Conservation (phyloP, 1,140 invertebrate genomes). For the Phymastichus coffea region DNA sequence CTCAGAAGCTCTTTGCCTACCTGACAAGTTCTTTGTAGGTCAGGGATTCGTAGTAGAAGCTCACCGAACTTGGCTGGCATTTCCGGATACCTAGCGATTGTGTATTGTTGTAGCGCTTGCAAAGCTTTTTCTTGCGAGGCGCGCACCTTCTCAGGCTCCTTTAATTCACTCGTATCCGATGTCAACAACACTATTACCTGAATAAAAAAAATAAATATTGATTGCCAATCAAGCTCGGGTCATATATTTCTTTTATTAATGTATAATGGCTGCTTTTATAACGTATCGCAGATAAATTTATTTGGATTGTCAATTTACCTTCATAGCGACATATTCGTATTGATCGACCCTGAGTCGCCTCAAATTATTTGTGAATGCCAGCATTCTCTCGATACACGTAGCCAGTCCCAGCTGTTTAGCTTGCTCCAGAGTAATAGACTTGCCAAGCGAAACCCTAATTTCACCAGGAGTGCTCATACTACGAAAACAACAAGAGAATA, state of each 20-base stretch:
- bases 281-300: neutral
- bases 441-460: conserved; percentile 76
- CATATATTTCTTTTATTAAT: no score
- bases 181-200: conserved; percentile 86
- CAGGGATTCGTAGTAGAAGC: conserved; percentile 87
- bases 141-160: conserved; percentile 87
- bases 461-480: conserved; percentile 84
- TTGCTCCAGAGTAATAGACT: conserved; percentile 75
- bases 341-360: conserved; percentile 87
- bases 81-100: conserved; percentile 86
- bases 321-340: conserved; percentile 96
- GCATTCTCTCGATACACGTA: conserved; percentile 89
- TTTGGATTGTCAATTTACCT: conserved; percentile 57
- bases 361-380: conserved; percentile 91
- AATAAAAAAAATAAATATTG: conserved; percentile 18
- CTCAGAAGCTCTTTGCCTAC: conserved; percentile 91
- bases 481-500: conserved; percentile 90
- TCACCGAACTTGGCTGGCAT: conserved; percentile 94
- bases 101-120: conserved; percentile 90
- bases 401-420: conserved; percentile 70
- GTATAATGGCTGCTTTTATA: neutral
- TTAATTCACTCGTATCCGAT: conserved; percentile 89
- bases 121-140: conserved; percentile 92
- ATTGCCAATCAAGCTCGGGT: neutral
- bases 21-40: conserved; percentile 91